Base-by-base conservation (phyloP, 2,113 vertebrate genomes). In the Brachypodius melanocephalos region DNA sequence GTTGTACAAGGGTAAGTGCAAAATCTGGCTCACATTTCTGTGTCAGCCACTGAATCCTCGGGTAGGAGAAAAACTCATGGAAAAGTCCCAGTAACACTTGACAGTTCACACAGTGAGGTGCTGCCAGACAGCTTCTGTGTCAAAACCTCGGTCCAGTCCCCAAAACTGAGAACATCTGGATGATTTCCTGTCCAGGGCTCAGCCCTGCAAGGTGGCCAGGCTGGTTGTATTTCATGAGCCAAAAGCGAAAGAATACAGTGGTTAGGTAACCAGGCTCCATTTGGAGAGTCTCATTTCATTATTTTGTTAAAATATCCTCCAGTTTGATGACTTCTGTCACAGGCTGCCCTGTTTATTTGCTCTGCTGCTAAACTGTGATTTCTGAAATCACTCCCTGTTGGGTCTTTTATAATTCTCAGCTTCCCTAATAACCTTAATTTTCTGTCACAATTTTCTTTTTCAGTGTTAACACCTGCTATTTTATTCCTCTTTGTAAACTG, bases 301-400 rank as follows among this genome's bases (percentile, higher is more conserved):
- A 59, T 69, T 88, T 93, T 71, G 31, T 2, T 55, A 72, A 89
- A 93, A 66, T 26, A 52, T 86, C 88, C 85, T 89, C 65, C 91
- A 68, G 28, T 68, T 85, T 36, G 18, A 59, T 85, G 43, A 51
- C 49, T 82, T 81, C 55, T 79, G 40, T 84, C 42, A 81, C 18
- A 83, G 38, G 32, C 55, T 90, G 66, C 36, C 88, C 85, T 93
- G 79, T 94, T 95, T 88, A 81, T 95, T 75, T 97, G 66, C 40
- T 93, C 36, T 96, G 61, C 73, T 91, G 85, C 83, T 95, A 94
- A 95, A 75, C 78, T 38, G 40, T 90, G 81, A 91, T 95, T 93
- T 88, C 84, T 61, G 68, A 88, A 93, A 94, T 88, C 75, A 65
- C 25, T 95, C 86, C 79, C 49, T 21, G 43, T 85, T 92, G 90